Conservation (phyloP, 2,797 vertebrate species). For the Megaceryle alcyon region DNA sequence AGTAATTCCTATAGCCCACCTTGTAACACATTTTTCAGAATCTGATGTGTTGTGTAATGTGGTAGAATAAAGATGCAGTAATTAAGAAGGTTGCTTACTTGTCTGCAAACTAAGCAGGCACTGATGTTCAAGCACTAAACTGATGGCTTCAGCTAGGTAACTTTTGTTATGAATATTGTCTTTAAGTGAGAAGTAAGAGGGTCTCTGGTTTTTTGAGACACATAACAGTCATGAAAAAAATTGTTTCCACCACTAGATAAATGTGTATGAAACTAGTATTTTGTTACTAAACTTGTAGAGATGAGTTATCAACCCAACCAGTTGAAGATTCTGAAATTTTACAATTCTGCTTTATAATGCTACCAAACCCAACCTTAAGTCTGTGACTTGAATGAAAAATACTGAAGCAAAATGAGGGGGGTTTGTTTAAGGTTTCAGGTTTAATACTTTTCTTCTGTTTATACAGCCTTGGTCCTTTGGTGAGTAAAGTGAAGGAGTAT, state of each 20-base stretch:
- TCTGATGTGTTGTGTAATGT: background rate
- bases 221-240: background rate
- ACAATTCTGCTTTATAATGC: background rate
- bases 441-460: slow-evolving; percentile 42
- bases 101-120: background rate
- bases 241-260: background rate
- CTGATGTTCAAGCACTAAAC: background rate
- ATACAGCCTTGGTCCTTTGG: slow-evolving; percentile 93
- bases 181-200: background rate
- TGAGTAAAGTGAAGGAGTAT: slow-evolving; percentile 99
- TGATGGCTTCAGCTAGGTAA: background rate
- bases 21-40: background rate
- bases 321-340: background rate
- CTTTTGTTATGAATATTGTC: background rate
- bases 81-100: background rate
- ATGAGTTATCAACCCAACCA: background rate
- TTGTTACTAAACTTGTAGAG: background rate
- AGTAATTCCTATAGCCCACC: background rate
- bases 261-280: accelerated
- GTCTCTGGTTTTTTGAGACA: background rate
- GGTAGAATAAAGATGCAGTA: background rate
- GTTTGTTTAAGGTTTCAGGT: background rate
- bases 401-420: background rate
- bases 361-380: background rate
- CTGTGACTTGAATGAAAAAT: background rate